Base-by-base conservation (phyloP, 2,797 vertebrate species). In the Neosalanx taihuensis region DNA sequence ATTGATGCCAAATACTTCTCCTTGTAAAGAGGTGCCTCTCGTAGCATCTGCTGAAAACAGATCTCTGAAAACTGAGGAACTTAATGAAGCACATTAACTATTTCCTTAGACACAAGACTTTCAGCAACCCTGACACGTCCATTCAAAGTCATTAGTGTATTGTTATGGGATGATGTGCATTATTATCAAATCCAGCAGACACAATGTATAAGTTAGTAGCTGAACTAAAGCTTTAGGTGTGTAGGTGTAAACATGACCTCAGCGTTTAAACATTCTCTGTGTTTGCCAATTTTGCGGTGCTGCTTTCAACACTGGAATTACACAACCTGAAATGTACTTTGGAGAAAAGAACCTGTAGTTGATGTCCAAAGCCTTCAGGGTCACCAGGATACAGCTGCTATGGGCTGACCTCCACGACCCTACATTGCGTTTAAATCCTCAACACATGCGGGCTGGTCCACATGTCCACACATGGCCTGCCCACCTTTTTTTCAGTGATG, bases 1-100 rank as follows among this genome's bases (percentile, higher is more conserved):
- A 88, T 17, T 6, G 71, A 79, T 80, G 67, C 78, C 79, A 79
- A 61, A 53, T 49, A 73, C 76, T 80, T 84, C 80, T 77, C 46
- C 79, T 72, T 73, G 64, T 68, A 37, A 74, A 63, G 64, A 64
- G 69, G 17, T 71, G 58, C 77, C 80, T 85, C 79, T 9, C 61
- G 29, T 49, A 33, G 67, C 67, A 81, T 76, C 59, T 64, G 37
- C 29, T 74, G 75, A 79, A 79, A 83, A 83, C 59, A 1, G 77
- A 80, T 70, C 74, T 74, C 29, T 5, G 20, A 33, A 61, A 49
- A 74, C 23, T 26, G 23, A 26, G 23, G 23, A 72, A 67, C 72
- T 6, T 59, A 4, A 81, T 35, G 59, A n/a, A 33, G 70, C 80
- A 85, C 73, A 67, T 83, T 13, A 13, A 7, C 6, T 2, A 9